Base-by-base conservation (phyloP, 2,888 invertebrate species). In the Melanostoma scalare region DNA sequence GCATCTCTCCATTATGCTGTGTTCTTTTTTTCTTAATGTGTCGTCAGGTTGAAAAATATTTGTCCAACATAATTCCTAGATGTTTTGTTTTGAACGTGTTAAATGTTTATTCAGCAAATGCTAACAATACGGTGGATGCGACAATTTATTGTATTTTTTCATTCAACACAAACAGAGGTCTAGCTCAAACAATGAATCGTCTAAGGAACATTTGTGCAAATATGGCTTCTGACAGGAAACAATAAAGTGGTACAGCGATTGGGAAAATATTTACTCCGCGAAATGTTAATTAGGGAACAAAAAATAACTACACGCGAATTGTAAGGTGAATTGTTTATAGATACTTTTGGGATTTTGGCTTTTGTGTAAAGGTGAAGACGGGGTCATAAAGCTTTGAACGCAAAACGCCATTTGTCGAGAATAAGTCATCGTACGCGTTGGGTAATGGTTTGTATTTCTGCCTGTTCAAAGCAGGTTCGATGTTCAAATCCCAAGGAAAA, bases 191-290 rank as follows among this genome's bases (percentile, higher is more conserved):
- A 61, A 72, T 35, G 71, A 20, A 10, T 48, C 20, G 71, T n/a
- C 52, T 60, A 20, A 30, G 10, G 55, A 53, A 52, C 75, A 76
- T 48, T 76, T 76, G 75, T 69, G 53, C 53, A 76, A 76, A 76
- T 68, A 76, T 10, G 35, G 20, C 31, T 48, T 60, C 20, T 55
- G 36, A 44, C 40, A 36, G 20, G 36, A 44, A 10, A 20, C 20
- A 4, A 58, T 33, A 55, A 52, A 55, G 20, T 20, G 38, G 38
- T 20, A 31, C 31, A 40, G 46, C 50, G 20, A 50, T 20, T 52
- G 58, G 35, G 8, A 69, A 68, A 61, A 46, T 60, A 46, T 68
- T 61, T 75, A n/a, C 33, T 33, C 44, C 8, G 4, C 6, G 38
- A 6, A 33, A 36, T 31, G 38, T 30, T 55, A 52, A 52, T 58